Evolutionary conservation across 92 coral and sea anemone species (phyloP).

Genomic region (Metridium senile): DNA sequence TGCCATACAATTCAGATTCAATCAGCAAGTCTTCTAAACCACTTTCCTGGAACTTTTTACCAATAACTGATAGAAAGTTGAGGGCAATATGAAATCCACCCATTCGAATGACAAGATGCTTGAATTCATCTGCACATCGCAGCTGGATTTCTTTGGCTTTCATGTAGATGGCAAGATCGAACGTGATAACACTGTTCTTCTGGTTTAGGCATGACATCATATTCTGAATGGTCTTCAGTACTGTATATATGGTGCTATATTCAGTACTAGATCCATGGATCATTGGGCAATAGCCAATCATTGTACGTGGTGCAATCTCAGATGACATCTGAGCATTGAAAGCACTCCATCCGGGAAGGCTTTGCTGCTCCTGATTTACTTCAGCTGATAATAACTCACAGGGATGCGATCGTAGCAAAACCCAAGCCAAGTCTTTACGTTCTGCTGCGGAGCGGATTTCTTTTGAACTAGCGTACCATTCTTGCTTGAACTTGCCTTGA

Average conservation of each 20-base stretch:
- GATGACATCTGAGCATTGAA: conserved; percentile 50
- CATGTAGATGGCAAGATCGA: conserved; percentile 61
- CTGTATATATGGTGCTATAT: conserved; percentile 62
- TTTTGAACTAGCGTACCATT: neutral
- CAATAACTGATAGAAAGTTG: conserved; percentile 48
- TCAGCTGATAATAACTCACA: conserved; percentile 12
- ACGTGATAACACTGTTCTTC: conserved; percentile 31
- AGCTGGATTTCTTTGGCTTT: conserved; percentile 65
- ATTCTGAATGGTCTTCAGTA: conserved; percentile 26
- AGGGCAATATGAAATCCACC: conserved; percentile 65
- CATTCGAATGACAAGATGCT: conserved; percentile 43
- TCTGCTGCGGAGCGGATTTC: neutral
- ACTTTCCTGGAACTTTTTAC: conserved; percentile 49
- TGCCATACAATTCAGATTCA: too few relatives aligned
- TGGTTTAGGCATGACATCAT: conserved; percentile 20
- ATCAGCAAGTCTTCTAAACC: too few relatives aligned
- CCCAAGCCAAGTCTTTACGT: conserved; percentile 39
- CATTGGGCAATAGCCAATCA: conserved; percentile 71
- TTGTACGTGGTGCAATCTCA: conserved; percentile 28
- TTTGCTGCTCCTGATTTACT: conserved; percentile 27
- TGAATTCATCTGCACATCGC: conserved; percentile 50
- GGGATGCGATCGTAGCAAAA: conserved; percentile 31
- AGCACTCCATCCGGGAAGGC: conserved; percentile 57
- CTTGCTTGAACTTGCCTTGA: too few relatives aligned
- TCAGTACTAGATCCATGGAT: conserved; percentile 59